Evolutionary conservation across 2,888 invertebrate species (phyloP).

Genomic region (Phortica okadai): DNA sequence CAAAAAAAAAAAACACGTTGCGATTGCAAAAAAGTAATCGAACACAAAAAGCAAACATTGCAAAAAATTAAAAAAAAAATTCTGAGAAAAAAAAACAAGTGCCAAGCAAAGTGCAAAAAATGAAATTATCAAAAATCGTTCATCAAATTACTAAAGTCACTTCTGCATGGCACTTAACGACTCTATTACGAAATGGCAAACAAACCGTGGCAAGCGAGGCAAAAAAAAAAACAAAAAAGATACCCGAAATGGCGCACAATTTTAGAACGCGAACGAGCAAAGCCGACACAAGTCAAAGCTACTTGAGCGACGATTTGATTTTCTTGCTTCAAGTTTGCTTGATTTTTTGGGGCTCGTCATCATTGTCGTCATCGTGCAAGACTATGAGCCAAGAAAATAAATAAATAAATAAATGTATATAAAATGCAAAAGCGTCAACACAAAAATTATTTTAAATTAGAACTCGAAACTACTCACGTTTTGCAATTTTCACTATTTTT

Average conservation of each 20-base stretch:
- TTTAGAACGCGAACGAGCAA: conserved; percentile 7
- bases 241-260: not conserved
- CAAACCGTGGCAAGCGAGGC: conserved; percentile 14
- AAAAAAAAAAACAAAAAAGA: not conserved
- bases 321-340: no score
- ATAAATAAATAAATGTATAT: conserved; percentile 32
- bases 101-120: conserved; percentile 61
- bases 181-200: conserved; percentile 69
- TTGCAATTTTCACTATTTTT: conserved; percentile 69
- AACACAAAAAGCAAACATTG: conserved; percentile 40
- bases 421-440: conserved; percentile 70
- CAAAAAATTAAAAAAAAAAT: conserved; percentile 35
- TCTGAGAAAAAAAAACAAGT: conserved; percentile 27
- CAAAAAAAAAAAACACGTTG: conserved; percentile 18
- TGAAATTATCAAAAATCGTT: conserved; percentile 72
- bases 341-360: not conserved
- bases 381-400: not conserved
- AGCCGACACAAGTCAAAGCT: not conserved
- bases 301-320: conserved; percentile 6
- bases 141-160: conserved; percentile 69
- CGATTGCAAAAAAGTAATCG: conserved; percentile 32
- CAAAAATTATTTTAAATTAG: conserved; percentile 71
- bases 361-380: conserved; percentile 1
- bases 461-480: conserved; percentile 71
- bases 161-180: conserved; percentile 66